phyloP scores from a whole-genome alignment of 2,888 invertebrate species.

The Cordilura impudica region DNA sequence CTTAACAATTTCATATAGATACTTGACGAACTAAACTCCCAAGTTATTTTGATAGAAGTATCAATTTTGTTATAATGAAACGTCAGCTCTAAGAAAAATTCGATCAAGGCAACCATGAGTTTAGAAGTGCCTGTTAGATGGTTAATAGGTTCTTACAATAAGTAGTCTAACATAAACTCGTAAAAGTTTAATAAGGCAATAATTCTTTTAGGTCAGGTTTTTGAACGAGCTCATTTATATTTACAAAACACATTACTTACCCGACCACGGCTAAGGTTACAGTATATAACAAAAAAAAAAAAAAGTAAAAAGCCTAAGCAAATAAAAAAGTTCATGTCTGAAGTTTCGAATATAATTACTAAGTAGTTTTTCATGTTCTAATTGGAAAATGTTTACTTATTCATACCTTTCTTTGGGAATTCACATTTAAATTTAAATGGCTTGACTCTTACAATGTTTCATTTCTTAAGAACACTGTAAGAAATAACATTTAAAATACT shows the following conservation, averaged over 20 bases:
- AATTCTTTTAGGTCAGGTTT: slow-evolving; percentile 69
- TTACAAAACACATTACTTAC: not conserved
- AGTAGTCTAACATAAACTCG: slow-evolving; percentile 54
- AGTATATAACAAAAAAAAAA: not conserved
- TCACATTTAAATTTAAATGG: too few species aligned
- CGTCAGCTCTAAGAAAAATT: too few species aligned
- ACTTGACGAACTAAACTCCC: too few species aligned
- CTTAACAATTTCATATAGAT: too few species aligned
- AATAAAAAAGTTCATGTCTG: not conserved
- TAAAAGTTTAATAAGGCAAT: slow-evolving; percentile 73
- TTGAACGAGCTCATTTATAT: slow-evolving; percentile 39
- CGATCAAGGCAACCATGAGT: too few species aligned
- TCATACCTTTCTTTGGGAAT: too few species aligned
- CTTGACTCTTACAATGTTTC: too few species aligned
- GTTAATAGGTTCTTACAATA: not conserved
- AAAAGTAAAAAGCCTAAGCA: not conserved
- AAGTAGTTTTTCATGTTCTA: not conserved
- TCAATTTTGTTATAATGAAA: too few species aligned
- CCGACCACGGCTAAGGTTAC: not conserved
- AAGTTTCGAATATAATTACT: not conserved
- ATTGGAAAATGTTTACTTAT: not conserved
- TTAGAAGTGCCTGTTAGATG: too few species aligned
- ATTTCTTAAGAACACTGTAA: too few species aligned
- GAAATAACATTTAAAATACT: too few species aligned
- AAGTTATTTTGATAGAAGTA: too few species aligned